Conservation (phyloP, 2,797 vertebrate species). For the Oryzias sinensis region DNA sequence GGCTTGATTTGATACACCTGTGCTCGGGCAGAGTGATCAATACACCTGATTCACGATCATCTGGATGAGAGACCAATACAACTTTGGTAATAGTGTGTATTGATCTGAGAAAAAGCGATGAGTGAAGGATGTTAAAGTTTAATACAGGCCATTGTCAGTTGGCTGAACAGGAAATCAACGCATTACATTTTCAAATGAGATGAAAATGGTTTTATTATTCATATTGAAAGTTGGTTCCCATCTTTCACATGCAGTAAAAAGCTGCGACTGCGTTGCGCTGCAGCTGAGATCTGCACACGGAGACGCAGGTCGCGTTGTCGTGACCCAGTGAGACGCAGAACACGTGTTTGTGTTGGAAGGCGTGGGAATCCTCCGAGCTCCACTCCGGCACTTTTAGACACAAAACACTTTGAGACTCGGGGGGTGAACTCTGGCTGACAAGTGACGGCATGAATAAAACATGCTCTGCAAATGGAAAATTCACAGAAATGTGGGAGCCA, state of each 20-base stretch:
- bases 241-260: too few relatives aligned
- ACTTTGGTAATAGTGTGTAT: not conserved
- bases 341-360: slow-evolving; percentile 25
- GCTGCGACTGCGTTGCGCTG: too few relatives aligned
- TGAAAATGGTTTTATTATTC: too few relatives aligned
- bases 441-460: slow-evolving; percentile 68
- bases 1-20: slow-evolving; percentile 1
- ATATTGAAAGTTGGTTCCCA: too few relatives aligned
- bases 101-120: slow-evolving; percentile 7
- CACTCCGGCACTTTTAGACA: slow-evolving; percentile 23
- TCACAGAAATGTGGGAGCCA: slow-evolving; percentile 30
- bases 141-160: slow-evolving; percentile 1
- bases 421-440: slow-evolving; percentile 52
- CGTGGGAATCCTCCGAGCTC: slow-evolving; percentile 33
- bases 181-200: too few relatives aligned
- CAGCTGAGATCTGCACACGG: not conserved
- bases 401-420: slow-evolving; percentile 32
- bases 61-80: too few relatives aligned
- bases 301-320: too few relatives aligned
- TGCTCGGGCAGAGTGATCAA: too few relatives aligned
- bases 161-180: slow-evolving; percentile 6
- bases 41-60: too few relatives aligned
- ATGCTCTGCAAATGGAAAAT: slow-evolving; percentile 37
- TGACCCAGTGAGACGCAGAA: slow-evolving; percentile 35
- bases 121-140: slow-evolving; percentile 19